These are phyloP conservation scores for Cervus canadensis DNA, from an alignment of 2,113 vertebrate genomes.

Conservation along the genomic window DNA sequence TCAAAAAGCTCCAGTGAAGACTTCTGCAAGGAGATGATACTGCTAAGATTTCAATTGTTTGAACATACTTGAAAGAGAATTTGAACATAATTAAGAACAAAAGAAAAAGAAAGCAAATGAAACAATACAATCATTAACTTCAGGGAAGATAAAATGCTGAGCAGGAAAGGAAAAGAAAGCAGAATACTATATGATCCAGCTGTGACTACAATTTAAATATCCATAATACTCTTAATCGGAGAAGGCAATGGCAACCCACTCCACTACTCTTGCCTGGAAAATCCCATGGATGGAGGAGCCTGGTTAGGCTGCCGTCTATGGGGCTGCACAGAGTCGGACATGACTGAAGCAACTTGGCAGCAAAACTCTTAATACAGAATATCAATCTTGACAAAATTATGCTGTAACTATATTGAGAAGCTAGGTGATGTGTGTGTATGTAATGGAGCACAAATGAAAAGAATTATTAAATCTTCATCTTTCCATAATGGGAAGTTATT, in stretches of 20 bases:
- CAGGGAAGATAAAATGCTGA: background rate
- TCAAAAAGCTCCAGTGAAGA: conserved; percentile 5
- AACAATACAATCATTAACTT: background rate
- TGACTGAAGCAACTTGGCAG: too few relatives aligned
- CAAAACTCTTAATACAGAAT: background rate
- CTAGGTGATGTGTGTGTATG: background rate
- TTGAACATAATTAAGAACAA: background rate
- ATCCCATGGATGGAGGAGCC: too few relatives aligned
- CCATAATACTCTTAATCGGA: background rate
- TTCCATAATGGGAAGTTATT: background rate
- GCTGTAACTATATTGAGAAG: background rate
- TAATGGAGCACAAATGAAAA: background rate
- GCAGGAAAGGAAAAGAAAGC: background rate
- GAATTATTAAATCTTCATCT: background rate
- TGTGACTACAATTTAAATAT: background rate
- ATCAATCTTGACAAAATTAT: background rate
- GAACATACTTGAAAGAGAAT: background rate
- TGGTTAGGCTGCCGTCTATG: too few relatives aligned
- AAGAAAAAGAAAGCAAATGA: background rate
- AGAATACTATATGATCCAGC: background rate
- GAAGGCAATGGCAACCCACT: too few relatives aligned
- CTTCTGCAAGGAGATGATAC: background rate
- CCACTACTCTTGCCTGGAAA: too few relatives aligned
- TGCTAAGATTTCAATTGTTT: background rate
- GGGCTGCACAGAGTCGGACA: too few relatives aligned